A percentile compares a stretch with the other conserved stretches of the same genome.
Evolutionary conservation across 2,888 invertebrate genomes (phyloP).

Genomic region (Parascotia fuliginaria): DNA sequence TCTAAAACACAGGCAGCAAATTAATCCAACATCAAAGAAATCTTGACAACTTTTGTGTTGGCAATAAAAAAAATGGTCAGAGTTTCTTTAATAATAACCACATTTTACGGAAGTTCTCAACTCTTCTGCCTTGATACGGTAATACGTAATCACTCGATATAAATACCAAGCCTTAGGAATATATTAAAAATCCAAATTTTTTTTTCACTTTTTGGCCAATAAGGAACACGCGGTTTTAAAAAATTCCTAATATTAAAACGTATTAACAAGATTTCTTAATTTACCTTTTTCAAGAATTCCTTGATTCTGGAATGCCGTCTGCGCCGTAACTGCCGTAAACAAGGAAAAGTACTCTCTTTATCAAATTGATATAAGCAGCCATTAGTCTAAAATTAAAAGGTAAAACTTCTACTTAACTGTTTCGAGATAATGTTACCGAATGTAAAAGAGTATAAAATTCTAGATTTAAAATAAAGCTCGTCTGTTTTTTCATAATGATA

Average conservation of each 20-base stretch:
- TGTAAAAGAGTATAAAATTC: constrained; percentile 18
- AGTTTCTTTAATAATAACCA: no score
- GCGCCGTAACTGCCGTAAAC: constrained; percentile 28
- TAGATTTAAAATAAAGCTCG: constrained; percentile 35
- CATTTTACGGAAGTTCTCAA: no score
- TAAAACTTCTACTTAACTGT: constrained; percentile 13
- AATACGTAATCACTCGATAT: no score
- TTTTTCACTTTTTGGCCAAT: background rate
- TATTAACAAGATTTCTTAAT: background rate
- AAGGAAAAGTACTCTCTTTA: constrained; percentile 43
- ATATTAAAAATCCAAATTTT: no score
- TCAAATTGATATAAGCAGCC: constrained; percentile 33
- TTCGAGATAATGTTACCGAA: constrained; percentile 12
- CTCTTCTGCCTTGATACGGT: no score
- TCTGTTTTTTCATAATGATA: constrained; percentile 40
- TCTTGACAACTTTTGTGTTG: no score
- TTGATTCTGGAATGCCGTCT: constrained; percentile 11
- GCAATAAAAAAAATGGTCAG: no score
- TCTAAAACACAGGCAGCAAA: no score
- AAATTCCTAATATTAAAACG: background rate
- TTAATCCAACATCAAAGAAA: no score
- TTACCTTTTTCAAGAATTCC: background rate
- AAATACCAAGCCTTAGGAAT: no score
- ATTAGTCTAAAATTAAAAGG: constrained; percentile 30
- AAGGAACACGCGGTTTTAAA: no score